A percentile compares a stretch with the other conserved stretches of the same genome.
phyloP scores from a whole-genome alignment of 1,140 invertebrate genomes.

The Hermatobates lingyangjiaoensis region DNA sequence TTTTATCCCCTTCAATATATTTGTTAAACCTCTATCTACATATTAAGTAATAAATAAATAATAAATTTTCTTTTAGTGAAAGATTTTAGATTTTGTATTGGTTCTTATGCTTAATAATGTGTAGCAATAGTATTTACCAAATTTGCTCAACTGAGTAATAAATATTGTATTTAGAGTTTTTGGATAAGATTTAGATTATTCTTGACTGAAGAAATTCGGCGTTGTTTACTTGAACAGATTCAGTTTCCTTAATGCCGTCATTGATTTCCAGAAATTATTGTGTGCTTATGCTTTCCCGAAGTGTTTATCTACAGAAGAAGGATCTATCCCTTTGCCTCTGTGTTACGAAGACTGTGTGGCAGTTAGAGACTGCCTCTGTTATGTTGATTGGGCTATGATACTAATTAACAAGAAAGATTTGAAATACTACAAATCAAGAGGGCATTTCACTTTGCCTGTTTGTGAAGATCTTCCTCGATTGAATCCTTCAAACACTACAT shows the following conservation, averaged over 20 bases:
- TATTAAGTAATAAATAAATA: too few species aligned
- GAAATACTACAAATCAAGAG: slow-evolving; percentile 56
- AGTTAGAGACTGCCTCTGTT: slow-evolving; percentile 74
- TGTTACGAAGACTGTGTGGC: slow-evolving; percentile 88
- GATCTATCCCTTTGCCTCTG: slow-evolving; percentile 38
- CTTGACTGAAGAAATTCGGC: too few species aligned
- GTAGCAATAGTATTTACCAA: too few species aligned
- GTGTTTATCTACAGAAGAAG: slow-evolving; percentile 43
- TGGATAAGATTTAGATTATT: too few species aligned
- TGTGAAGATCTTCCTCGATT: slow-evolving; percentile 61
- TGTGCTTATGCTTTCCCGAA: slow-evolving; percentile 83
- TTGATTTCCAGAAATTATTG: slow-evolving; percentile 52
- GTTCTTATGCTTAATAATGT: too few species aligned
- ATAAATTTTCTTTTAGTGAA: too few species aligned
- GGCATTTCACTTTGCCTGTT: slow-evolving; percentile 70
- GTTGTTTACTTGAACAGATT: too few species aligned
- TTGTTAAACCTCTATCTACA: neutral
- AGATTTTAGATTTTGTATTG: too few species aligned
- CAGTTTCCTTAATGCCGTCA: too few species aligned
- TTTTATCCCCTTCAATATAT: neutral
- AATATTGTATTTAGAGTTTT: too few species aligned
- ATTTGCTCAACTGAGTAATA: too few species aligned
- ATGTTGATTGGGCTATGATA: slow-evolving; percentile 76
- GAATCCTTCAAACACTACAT: slow-evolving; percentile 34
- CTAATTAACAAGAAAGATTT: slow-evolving; percentile 69